phyloP scores from a whole-genome alignment of 2,888 invertebrate species.

The Aleiodes alternator region DNA sequence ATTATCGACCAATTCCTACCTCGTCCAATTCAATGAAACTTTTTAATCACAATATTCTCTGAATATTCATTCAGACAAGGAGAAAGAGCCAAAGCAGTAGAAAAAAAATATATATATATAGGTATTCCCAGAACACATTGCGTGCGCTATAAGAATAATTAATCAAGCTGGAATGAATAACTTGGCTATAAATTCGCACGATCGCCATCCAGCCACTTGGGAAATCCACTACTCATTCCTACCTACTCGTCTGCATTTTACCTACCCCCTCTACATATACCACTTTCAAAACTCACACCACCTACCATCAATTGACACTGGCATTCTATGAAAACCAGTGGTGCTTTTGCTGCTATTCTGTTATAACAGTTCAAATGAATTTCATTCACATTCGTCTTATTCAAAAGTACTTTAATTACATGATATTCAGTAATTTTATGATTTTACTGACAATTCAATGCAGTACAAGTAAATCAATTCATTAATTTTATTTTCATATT shows the following conservation, averaged over 20 bases:
- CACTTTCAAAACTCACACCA: not conserved
- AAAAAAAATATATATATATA: not conserved
- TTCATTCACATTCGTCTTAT: conserved; percentile 26
- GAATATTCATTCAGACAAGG: not conserved
- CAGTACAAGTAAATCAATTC: not conserved
- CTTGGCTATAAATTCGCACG: conserved; percentile 40
- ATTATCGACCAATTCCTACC: not conserved
- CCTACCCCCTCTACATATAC: not conserved
- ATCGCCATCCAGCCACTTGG: conserved; percentile 42
- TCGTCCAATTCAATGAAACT: not conserved
- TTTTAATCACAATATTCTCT: conserved; percentile 8
- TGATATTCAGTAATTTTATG: not conserved
- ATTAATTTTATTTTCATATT: too few species aligned
- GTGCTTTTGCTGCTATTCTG: conserved; percentile 7
- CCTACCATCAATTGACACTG: conserved; percentile 23
- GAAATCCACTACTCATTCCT: conserved; percentile 42
- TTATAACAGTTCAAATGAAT: conserved; percentile 4
- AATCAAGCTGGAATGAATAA: conserved; percentile 47
- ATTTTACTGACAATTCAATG: not conserved
- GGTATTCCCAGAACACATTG: conserved; percentile 22
- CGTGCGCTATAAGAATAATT: conserved; percentile 43
- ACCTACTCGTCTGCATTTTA: conserved; percentile 19
- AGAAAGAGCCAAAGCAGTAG: not conserved
- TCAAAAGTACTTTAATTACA: conserved; percentile 14
- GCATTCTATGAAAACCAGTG: not conserved